These are phyloP conservation scores for Diacarnus erythraeanus DNA, from an alignment of 37 sponge, comb jelly and placozoan genomes.

Conservation along the genomic window DNA sequence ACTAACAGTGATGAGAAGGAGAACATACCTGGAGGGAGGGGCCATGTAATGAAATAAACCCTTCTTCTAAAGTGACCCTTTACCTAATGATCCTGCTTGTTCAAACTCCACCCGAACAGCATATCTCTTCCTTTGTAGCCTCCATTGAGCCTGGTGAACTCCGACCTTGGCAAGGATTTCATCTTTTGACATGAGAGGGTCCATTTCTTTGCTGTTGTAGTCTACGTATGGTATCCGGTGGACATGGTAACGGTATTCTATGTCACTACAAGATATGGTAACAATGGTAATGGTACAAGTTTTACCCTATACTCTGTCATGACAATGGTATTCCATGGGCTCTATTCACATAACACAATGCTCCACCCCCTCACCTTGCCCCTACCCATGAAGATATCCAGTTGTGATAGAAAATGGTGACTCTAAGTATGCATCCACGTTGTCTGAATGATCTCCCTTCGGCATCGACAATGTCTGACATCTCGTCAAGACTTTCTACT, in stretches of 20 bases:
- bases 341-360: not conserved
- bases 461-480: slow-evolving; percentile 67
- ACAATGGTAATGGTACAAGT: not conserved
- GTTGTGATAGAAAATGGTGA: slow-evolving; percentile 80
- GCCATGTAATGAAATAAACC: too few species aligned
- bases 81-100: slow-evolving; percentile 76
- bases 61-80: too few species aligned
- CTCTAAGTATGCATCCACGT: slow-evolving; percentile 73
- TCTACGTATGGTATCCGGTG: slow-evolving; percentile 59
- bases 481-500: slow-evolving; percentile 60
- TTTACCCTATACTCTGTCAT: not conserved
- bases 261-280: slow-evolving; percentile 12
- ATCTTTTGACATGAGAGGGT: slow-evolving; percentile 23
- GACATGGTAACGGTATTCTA: slow-evolving; percentile 67
- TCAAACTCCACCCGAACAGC: slow-evolving; percentile 72
- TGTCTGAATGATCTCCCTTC: slow-evolving; percentile 60
- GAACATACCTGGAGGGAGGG: slow-evolving; percentile 44
- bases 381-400: slow-evolving; percentile 66
- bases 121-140: slow-evolving; percentile 75
- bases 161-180: not conserved
- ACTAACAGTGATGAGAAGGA: slow-evolving; percentile 60
- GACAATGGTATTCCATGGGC: not conserved
- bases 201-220: slow-evolving; percentile 61
- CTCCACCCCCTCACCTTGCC: slow-evolving; percentile 43
- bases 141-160: slow-evolving; percentile 27